phyloP scores from a whole-genome alignment of 1,140 invertebrate genomes.

The Cephus cinctus region DNA sequence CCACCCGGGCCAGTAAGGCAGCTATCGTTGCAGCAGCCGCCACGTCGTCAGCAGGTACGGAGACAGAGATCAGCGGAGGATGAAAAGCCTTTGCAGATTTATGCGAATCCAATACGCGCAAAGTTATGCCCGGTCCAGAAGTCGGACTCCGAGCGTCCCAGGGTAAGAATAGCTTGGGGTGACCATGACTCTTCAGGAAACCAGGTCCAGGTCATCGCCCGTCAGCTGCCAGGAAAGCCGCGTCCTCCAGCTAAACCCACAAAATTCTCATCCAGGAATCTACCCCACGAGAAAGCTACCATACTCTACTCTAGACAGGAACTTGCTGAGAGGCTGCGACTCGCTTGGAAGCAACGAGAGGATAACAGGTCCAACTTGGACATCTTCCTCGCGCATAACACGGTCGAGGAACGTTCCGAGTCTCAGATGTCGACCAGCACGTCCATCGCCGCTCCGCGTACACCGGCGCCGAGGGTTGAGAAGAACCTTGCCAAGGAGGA shows the following conservation, averaged over 20 bases:
- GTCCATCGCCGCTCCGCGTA: conserved; percentile 9
- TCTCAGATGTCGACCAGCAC: conserved; percentile 32
- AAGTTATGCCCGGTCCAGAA: not conserved
- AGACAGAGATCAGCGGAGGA: conserved; percentile 48
- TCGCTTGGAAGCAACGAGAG: conserved; percentile 57
- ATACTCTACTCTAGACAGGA: conserved; percentile 58
- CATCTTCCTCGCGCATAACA: conserved; percentile 57
- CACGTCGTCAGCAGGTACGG: conserved; percentile 35
- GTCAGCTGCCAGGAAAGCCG: conserved; percentile 39
- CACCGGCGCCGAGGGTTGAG: not conserved
- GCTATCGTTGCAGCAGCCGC: conserved; percentile 40
- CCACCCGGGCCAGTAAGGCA: conserved; percentile 36
- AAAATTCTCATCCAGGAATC: conserved; percentile 9
- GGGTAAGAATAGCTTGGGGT: conserved; percentile 45
- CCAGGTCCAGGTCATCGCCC: conserved; percentile 44
- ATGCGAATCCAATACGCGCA: conserved; percentile 16
- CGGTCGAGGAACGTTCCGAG: conserved; percentile 40
- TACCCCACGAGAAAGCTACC: conserved; percentile 47
- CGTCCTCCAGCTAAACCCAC: conserved; percentile 26
- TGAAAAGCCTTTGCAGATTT: conserved; percentile 30
- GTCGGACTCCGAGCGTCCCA: conserved; percentile 14
- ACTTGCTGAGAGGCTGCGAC: conserved; percentile 52
- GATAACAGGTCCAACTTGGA: conserved; percentile 57
- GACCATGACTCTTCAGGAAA: conserved; percentile 23
- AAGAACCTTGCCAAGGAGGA: conserved; percentile 9